A percentile compares a stretch with the other conserved stretches of the same genome.
phyloP scores from a whole-genome alignment of 2,888 invertebrate species.

The Eupeodes luniger region DNA sequence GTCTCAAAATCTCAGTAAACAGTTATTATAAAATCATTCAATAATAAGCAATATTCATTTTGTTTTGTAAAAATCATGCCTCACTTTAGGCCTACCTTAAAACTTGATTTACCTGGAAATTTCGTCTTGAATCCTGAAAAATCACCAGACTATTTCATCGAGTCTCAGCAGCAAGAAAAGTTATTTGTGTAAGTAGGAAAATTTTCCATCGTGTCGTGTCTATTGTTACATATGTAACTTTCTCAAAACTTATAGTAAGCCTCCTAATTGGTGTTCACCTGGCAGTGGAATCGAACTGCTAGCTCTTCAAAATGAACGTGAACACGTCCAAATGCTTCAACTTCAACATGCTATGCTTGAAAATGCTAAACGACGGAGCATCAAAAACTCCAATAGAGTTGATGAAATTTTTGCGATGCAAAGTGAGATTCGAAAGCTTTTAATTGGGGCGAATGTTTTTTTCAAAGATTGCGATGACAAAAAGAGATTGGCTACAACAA shows the following conservation, averaged over 20 bases:
- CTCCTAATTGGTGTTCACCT: slow-evolving; percentile 83
- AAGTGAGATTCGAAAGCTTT: slow-evolving; percentile 80
- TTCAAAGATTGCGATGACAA: slow-evolving; percentile 83
- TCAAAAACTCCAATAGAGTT: slow-evolving; percentile 80
- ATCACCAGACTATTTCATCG: slow-evolving; percentile 72
- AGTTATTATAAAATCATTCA: neutral
- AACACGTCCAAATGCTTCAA: slow-evolving; percentile 80
- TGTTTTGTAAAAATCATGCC: neutral
- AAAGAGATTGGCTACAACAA: slow-evolving; percentile 80
- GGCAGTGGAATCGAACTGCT: slow-evolving; percentile 80
- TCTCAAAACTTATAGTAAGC: slow-evolving; percentile 78
- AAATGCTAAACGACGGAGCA: slow-evolving; percentile 78
- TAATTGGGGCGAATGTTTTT: slow-evolving; percentile 82
- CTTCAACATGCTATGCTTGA: slow-evolving; percentile 80
- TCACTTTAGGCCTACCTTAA: neutral
- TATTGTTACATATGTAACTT: neutral
- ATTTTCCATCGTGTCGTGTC: neutral
- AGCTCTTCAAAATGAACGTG: slow-evolving; percentile 75
- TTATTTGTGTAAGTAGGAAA: slow-evolving; percentile 71
- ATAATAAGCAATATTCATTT: neutral
- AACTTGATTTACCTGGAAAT: slow-evolving; percentile 76
- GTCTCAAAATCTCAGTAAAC: neutral
- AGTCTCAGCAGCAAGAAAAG: slow-evolving; percentile 76
- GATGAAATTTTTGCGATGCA: slow-evolving; percentile 80
- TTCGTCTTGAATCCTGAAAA: slow-evolving; percentile 76